Evolutionary conservation across 2,113 vertebrate species (phyloP).

Genomic region (Coptodon bakossiorum): DNA sequence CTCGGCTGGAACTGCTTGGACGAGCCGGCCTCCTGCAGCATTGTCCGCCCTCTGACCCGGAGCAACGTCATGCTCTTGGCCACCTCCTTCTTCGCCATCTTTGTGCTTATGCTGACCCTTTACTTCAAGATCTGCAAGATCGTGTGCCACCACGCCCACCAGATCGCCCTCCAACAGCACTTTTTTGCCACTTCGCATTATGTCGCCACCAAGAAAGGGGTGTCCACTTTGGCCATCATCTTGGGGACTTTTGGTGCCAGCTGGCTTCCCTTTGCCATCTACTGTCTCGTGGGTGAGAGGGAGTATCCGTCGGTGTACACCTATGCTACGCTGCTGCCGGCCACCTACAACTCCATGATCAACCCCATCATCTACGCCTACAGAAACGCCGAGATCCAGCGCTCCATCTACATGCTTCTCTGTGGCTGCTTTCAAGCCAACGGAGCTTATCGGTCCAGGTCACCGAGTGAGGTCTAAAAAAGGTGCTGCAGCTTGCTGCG

Average conservation of each 20-base stretch:
- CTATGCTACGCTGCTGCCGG: slow-evolving; percentile 90
- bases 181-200: slow-evolving; percentile 91
- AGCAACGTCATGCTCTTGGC: slow-evolving; percentile 87
- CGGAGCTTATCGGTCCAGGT: slow-evolving; percentile 86
- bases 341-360: slow-evolving; percentile 99
- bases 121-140: slow-evolving; percentile 97
- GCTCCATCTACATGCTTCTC: slow-evolving; percentile 88
- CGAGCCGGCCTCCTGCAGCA: slow-evolving; percentile 81
- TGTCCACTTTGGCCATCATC: slow-evolving; percentile 92
- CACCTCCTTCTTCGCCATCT: slow-evolving; percentile 85
- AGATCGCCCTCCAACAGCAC: slow-evolving; percentile 98
- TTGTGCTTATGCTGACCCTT: slow-evolving; percentile 88
- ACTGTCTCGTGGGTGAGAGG: slow-evolving; percentile 87
- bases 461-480: slow-evolving; percentile 86
- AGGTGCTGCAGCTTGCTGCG: background rate
- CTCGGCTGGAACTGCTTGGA: slow-evolving; percentile 96
- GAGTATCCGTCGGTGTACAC: slow-evolving; percentile 90
- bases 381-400: slow-evolving; percentile 93
- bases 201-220: slow-evolving; percentile 90
- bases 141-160: slow-evolving; percentile 93
- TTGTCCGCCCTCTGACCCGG: slow-evolving; percentile 87
- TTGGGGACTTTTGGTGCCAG: slow-evolving; percentile 94
- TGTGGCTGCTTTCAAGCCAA: slow-evolving; percentile 91
- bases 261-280: slow-evolving; percentile 97
- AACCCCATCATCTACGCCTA: slow-evolving; percentile 99